Evolutionary conservation across 1,140 invertebrate genomes (phyloP).

Genomic region (Drosophila takahashii): DNA sequence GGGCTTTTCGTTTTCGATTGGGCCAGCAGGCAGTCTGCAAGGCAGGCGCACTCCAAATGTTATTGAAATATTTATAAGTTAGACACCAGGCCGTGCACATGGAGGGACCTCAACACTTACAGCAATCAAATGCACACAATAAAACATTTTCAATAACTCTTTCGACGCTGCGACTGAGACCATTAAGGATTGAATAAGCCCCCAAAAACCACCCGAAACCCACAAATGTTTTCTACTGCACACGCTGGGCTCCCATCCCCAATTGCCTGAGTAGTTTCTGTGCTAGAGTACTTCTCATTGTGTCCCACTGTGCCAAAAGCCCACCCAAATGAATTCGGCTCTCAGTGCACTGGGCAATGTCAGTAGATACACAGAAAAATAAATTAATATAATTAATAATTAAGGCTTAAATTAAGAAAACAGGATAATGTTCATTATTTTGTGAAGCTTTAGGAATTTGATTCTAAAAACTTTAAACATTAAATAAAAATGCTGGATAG

Average conservation of each 20-base stretch:
- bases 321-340: conserved; percentile 60
- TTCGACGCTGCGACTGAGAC: conserved; percentile 69
- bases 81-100: conserved; percentile 59
- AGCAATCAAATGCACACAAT: conserved; percentile 82
- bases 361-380: conserved; percentile 24
- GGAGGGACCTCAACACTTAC: conserved; percentile 71
- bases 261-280: conserved; percentile 24
- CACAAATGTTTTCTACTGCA: conserved; percentile 44
- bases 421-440: too few species aligned
- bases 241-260: conserved; percentile 48
- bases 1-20: neutral
- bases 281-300: conserved; percentile 28
- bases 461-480: too few species aligned
- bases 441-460: too few species aligned
- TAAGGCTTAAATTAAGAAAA: too few species aligned
- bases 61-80: conserved; percentile 84
- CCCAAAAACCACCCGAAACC: conserved; percentile 31
- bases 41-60: conserved; percentile 75
- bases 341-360: conserved; percentile 38
- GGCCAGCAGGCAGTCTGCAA: conserved; percentile 36
- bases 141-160: conserved; percentile 84
- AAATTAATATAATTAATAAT: too few species aligned
- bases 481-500: too few species aligned
- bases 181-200: conserved; percentile 59
- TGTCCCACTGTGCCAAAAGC: conserved; percentile 76